Base-by-base conservation (phyloP, 2,888 invertebrate genomes). In the Cryptus viduatorius region DNA sequence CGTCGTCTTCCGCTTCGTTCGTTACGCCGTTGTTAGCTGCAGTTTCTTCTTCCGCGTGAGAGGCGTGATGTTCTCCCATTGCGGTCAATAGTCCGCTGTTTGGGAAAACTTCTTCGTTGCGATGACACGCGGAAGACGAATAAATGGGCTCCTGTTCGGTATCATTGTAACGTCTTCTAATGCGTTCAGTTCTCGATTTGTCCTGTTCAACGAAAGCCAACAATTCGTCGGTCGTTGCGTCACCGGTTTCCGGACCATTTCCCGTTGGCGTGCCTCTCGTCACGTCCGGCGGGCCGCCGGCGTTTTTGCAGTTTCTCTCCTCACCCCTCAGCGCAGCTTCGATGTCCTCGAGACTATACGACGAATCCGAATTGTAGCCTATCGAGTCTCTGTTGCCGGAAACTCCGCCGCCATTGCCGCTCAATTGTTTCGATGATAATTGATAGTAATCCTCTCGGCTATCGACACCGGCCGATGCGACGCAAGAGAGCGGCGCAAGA, bases 181-280 rank as follows among this genome's bases (percentile, higher is more conserved):
- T 95, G 85, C 98, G 95, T 90, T 98, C 98, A 4, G 97, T 98
- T 56, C 98, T 95, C 3, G 96, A 96, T 0, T 97, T 97, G 86
- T 97, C 97, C 84, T 98, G 98, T 87, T 97, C 96, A 0, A 98
- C 98, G 90, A 98, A 98, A 69, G 97, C 96, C 0, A 97, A 96
- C 53, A 98, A 92, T 65, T 98, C 98, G 89, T 98, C 97, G 14
- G 96, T 95, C 56, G 94, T 89, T 0, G 88, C 88, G 19, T 91
- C 92, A 3, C 87, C 82, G 14, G 89, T 89, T 24, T 91, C 92
- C 0, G 92, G 92, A 19, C 90, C 91, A 19, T 86, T 89, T 14
- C 90, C 92, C 92, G 95, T 95, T 85, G 96, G 96, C 0, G 97
- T 97, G 0, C 97, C 97, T 67, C 97, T 97, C 12, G 98, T 95